Conservation (phyloP, 2,113 vertebrate species). For the Gasterosteus aculeatus region DNA sequence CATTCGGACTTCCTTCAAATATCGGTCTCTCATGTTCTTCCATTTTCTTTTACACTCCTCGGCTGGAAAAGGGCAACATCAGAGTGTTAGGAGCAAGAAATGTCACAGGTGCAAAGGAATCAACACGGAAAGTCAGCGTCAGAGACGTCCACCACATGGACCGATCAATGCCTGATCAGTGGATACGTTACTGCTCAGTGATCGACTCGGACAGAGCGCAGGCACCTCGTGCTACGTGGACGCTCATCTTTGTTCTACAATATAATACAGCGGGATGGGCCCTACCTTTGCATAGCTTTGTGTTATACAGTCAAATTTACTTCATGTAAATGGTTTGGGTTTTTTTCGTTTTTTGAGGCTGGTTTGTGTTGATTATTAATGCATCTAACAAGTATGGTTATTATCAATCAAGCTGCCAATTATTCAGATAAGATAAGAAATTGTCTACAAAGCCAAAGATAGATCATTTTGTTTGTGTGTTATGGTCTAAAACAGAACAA, state of each 20-base stretch:
- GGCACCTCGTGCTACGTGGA: neutral
- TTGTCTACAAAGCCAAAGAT: neutral
- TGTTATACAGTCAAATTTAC: neutral
- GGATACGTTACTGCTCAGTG: too few species aligned
- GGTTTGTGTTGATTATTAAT: neutral
- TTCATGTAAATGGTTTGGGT: too few species aligned
- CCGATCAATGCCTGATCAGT: too few species aligned
- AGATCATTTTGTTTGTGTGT: neutral
- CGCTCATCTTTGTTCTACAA: neutral
- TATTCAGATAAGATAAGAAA: neutral
- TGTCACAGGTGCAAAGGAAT: neutral
- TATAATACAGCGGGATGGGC: neutral
- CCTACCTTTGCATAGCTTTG: neutral
- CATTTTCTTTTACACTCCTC: slow-evolving; percentile 79
- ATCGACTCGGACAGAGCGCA: too few species aligned
- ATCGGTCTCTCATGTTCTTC: slow-evolving; percentile 81
- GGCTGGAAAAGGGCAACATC: slow-evolving; percentile 54
- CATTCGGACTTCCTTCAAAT: slow-evolving; percentile 75
- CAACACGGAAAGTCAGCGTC: neutral
- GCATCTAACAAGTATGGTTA: neutral
- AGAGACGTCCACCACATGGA: neutral
- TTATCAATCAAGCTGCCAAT: neutral
- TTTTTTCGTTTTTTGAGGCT: neutral
- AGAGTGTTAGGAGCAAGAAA: slow-evolving; percentile 13
- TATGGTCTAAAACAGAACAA: neutral